Conservation (phyloP, 2,888 invertebrate species). For the Cryptophagus acutangulus region DNA sequence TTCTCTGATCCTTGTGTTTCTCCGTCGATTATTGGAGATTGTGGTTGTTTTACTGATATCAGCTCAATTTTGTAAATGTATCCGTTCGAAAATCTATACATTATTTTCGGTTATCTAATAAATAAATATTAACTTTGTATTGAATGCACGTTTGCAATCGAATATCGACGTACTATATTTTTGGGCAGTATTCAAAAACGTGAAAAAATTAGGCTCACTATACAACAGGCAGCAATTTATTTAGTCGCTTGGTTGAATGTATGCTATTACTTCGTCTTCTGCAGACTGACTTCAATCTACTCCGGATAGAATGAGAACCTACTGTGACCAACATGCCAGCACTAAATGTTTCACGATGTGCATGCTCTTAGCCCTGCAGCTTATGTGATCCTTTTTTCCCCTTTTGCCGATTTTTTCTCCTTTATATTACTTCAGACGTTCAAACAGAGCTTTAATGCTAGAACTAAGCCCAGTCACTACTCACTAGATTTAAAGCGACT, state of each 20-base stretch:
- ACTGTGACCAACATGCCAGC: slow-evolving; percentile 24
- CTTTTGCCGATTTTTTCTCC: no score
- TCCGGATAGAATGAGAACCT: slow-evolving; percentile 18
- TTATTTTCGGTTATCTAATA: no score
- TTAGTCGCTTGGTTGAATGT: slow-evolving; percentile 19
- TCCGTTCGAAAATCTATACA: no score
- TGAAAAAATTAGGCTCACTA: no score
- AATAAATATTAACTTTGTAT: no score
- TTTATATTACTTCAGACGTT: no score
- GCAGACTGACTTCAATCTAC: slow-evolving; percentile 20
- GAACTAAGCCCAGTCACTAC: no score
- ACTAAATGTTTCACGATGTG: slow-evolving; percentile 14
- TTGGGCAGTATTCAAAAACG: no score
- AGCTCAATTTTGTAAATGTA: slow-evolving; percentile 4
- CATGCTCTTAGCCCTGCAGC: slow-evolving; percentile 17
- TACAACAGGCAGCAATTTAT: slow-evolving; percentile 26
- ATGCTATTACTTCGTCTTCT: slow-evolving; percentile 25
- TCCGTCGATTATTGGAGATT: slow-evolving; percentile 38
- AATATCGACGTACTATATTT: no score
- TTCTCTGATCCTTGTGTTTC: slow-evolving; percentile 38
- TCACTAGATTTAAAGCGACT: no score
- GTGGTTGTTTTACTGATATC: slow-evolving; percentile 25
- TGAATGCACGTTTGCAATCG: no score
- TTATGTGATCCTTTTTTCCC: slow-evolving; percentile 18
- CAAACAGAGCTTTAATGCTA: no score